A percentile compares a stretch with the other conserved stretches of the same genome.
phyloP scores from a whole-genome alignment of 2,888 invertebrate genomes.

The Acleris sparsana region DNA sequence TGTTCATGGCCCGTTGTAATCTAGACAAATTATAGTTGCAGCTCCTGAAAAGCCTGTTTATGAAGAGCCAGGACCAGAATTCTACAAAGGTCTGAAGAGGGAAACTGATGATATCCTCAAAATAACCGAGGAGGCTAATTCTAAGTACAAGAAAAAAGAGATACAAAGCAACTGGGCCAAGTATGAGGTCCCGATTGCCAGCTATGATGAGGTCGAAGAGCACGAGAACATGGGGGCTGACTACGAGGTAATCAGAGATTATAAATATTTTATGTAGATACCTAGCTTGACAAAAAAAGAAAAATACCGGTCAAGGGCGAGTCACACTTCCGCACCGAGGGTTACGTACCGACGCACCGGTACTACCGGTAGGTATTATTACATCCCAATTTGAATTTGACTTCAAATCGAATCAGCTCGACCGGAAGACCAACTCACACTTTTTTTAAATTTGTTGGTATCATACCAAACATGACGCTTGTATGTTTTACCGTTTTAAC shows the following conservation, averaged over 20 bases:
- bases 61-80: slow-evolving; percentile 70
- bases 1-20: too few species aligned
- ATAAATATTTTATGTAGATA: neutral
- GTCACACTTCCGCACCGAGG: too few species aligned
- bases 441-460: too few species aligned
- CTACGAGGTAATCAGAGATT: slow-evolving; percentile 63
- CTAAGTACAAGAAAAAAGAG: slow-evolving; percentile 77
- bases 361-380: too few species aligned
- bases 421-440: too few species aligned
- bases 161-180: slow-evolving; percentile 79
- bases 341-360: too few species aligned
- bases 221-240: slow-evolving; percentile 75
- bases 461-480: too few species aligned
- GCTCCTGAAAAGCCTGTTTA: slow-evolving; percentile 59
- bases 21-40: slow-evolving; percentile 45
- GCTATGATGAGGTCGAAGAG: slow-evolving; percentile 73
- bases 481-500: too few species aligned
- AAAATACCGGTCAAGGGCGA: too few species aligned
- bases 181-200: slow-evolving; percentile 77
- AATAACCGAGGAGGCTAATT: slow-evolving; percentile 71
- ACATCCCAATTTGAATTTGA: too few species aligned
- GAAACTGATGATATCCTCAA: slow-evolving; percentile 77
- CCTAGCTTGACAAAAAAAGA: neutral
- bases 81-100: slow-evolving; percentile 68
- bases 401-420: too few species aligned